Evolutionary conservation across 92 coral and sea anemone genomes (phyloP).

Genomic region (Porites divaricata): DNA sequence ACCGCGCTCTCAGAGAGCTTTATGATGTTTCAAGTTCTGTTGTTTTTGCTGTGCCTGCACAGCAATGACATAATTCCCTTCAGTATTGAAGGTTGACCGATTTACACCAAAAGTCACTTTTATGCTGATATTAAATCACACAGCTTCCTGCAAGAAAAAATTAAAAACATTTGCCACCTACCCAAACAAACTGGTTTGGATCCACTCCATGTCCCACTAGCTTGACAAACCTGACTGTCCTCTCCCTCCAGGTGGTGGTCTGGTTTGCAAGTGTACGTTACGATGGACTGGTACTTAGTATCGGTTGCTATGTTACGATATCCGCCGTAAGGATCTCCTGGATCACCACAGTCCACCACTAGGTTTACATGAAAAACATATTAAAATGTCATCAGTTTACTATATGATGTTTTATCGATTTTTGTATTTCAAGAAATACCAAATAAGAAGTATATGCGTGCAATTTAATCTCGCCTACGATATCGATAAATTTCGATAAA

Average conservation of each 20-base stretch:
- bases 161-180: slow-evolving; percentile 1
- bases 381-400: too few relatives aligned
- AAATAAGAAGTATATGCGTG: too few relatives aligned
- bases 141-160: not conserved
- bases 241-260: slow-evolving; percentile 94
- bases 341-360: slow-evolving; percentile 91
- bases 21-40: too few relatives aligned
- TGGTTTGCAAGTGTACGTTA: slow-evolving; percentile 76
- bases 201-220: slow-evolving; percentile 87
- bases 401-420: not conserved
- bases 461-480: too few relatives aligned
- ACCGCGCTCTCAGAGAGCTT: too few relatives aligned
- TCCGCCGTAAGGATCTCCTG: slow-evolving; percentile 78
- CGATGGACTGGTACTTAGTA: slow-evolving; percentile 85
- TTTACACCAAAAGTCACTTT: too few relatives aligned
- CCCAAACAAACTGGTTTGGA: slow-evolving; percentile 88
- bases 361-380: not conserved
- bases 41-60: too few relatives aligned
- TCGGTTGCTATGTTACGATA: slow-evolving; percentile 61
- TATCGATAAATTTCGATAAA: too few relatives aligned
- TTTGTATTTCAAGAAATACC: not conserved
- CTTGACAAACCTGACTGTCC: slow-evolving; percentile 70
- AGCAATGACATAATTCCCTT: too few relatives aligned
- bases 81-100: too few relatives aligned
- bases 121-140: not conserved